phyloP scores from a whole-genome alignment of 2,113 vertebrate genomes.

The Phainopepla nitens region DNA sequence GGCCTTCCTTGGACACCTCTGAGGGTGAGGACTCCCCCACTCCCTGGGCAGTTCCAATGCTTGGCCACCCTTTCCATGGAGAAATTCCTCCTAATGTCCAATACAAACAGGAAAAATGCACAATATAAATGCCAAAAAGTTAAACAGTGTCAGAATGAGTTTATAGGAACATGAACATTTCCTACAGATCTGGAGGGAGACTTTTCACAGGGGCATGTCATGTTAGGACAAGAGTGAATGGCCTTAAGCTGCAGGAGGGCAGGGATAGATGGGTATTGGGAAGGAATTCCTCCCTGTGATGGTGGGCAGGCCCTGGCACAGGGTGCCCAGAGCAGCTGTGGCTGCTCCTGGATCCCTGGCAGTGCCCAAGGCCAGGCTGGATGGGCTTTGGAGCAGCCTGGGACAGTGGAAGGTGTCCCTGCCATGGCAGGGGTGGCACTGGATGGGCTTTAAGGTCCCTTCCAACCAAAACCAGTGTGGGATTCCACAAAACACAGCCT shows the following conservation, averaged over 20 bases:
- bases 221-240: background rate
- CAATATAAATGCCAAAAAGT: background rate
- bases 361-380: background rate
- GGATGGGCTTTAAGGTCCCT: rapidly evolving
- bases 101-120: background rate
- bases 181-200: background rate
- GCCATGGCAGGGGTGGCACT: background rate
- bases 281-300: rapidly evolving
- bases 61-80: background rate
- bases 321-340: background rate
- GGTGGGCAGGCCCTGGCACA: background rate
- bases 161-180: background rate
- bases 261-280: rapidly evolving
- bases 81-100: background rate
- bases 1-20: background rate
- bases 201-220: rapidly evolving
- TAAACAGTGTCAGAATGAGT: background rate
- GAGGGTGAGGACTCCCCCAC: too few species aligned
- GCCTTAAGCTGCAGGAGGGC: background rate
- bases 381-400: background rate
- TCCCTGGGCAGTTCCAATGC: background rate
- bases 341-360: background rate
- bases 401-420: background rate
- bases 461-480: background rate
- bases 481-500: background rate